These are phyloP conservation scores for Rhadinocentrus ornatus DNA, from an alignment of 2,797 vertebrate species.

Conservation along the genomic window DNA sequence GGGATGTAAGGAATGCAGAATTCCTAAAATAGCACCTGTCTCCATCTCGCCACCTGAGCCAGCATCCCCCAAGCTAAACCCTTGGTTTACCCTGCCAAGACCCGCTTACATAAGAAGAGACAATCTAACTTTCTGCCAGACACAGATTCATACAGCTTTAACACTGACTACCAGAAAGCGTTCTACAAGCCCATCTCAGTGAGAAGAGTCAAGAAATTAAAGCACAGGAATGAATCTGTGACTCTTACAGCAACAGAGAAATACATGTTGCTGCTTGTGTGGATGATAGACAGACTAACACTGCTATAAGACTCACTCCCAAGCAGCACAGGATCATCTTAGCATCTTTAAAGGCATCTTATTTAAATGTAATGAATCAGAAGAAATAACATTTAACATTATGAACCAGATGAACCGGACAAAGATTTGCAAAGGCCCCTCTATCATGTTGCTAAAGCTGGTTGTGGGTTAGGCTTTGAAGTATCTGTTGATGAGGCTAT, in stretches of 20 bases:
- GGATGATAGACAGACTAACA: conserved; percentile 6
- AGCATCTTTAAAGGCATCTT: conserved; percentile 19
- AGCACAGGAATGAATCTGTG: conserved; percentile 57
- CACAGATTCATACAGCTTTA: conserved; percentile 48
- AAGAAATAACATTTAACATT: conserved; percentile 7
- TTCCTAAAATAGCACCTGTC: conserved; percentile 71
- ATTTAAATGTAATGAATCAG: conserved; percentile 10
- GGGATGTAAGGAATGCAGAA: conserved; percentile 44
- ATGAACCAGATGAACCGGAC: neutral
- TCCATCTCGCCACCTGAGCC: conserved; percentile 73
- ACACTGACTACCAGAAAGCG: conserved; percentile 22
- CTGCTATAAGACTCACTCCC: conserved; percentile 5
- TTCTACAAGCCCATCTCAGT: conserved; percentile 36
- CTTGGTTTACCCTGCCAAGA: conserved; percentile 62
- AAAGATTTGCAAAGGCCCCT: neutral
- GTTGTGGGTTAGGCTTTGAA: neutral
- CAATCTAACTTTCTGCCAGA: conserved; percentile 64
- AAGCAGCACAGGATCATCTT: conserved; percentile 16
- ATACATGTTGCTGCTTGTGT: conserved; percentile 49
- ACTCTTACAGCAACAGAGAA: conserved; percentile 54
- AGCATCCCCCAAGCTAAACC: conserved; percentile 67
- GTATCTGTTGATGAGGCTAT: neutral
- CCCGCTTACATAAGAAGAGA: conserved; percentile 69
- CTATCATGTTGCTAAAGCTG: neutral
- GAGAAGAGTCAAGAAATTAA: conserved; percentile 45